Base-by-base conservation (phyloP, 2,888 invertebrate genomes). In the Brachyopa scutellaris region DNA sequence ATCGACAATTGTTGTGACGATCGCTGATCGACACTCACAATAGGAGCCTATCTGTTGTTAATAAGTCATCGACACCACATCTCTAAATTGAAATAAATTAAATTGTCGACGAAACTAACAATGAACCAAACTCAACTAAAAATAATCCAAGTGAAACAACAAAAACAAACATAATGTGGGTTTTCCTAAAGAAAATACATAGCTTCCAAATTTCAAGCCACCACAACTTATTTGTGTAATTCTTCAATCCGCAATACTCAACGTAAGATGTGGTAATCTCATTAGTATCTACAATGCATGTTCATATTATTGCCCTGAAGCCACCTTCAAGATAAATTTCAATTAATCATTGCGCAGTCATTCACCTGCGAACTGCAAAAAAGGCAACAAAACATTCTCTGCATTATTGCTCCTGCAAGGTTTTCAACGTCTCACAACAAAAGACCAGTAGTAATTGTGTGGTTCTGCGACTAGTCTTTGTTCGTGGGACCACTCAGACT, bases 341-440 rank as follows among this genome's bases (percentile, higher is more conserved):
- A 80, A 74, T 80, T 74, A 74, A 74, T 74, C 61, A 79, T 49
- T 42, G 17, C 42, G n/a, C 6, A 69, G 67, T 79, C 67, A 62
- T 74, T 69, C 67, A 80, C 79, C 79, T 80, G 61, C 13, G 55
- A 31, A n/a, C 40, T 19, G 26, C 47, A 29, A 61, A 66, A 62
- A 45, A 33, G 15, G 26, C 61, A 69, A 26, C 64, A 57, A 8
- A 40, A 13, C 42, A n/a, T 26, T 9, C 45, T 11, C 21, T 8
- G 42, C 26, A 26, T 26, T n/a, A 53, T 40, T 49, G 51, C 67
- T 74, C 38, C 67, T 74, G 33, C 33, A 79, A 61, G 62, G 31
- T 36, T 40, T 61, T 42, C 15, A 38, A 47, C 7, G 17, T 45
- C 31, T 33, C 31, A 42, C 8, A 38, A 13, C 38, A 55, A 36